Base-by-base conservation (phyloP, 2,888 invertebrate genomes). In the Palloptera scutellata region DNA sequence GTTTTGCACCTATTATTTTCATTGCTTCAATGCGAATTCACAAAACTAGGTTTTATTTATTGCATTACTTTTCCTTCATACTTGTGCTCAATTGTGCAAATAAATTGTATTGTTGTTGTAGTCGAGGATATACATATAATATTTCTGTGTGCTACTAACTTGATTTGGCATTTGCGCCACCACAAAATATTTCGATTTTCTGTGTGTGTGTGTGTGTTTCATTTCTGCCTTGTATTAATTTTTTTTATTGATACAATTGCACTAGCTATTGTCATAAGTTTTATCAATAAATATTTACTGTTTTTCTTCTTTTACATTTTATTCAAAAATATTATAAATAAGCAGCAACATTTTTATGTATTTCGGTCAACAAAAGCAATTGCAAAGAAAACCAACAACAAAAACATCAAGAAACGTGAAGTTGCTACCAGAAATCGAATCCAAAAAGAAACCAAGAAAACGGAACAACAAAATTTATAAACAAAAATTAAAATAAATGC, bases 251-350 rank as follows among this genome's bases (percentile, higher is more conserved):
- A 30, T 30, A 30, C 30, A 30, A 30, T 30, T 30, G 30, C 30
- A 6, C 30, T 6, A 30, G 51, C 11, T 68, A 68, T 67, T 68
- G 76, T 67, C 72, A 76, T 71, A 78, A 80, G 78, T 79, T 79
- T 79, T 79, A 80, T 79, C 78, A 79, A 79, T 79, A 79, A 76
- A 75, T 76, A 48, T 15, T n/a, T 53, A 30, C 30, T 20, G 1
- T 48, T 48, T 48, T 48, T 48, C 6, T n/a, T 48, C 15, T 48
- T 48, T n/a, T 42, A 5, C 11, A 45, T 42, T 52, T 60, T 60
- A 30, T 30, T 30, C 30, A 30, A 30, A 30, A 30, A 30, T n/a
- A n/a, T n/a, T n/a, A n/a, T 30, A 30, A 30, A 30, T 30, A 30
- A 30, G 30, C 30, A 30, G 30, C 30, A 30, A 30, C 30, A 30